Evolutionary conservation across 35 echinoderm and acorn worm genomes (phyloP), one percentile per base, ranked within the genome.

Genomic region (Apostichopus japonicus): DNA sequence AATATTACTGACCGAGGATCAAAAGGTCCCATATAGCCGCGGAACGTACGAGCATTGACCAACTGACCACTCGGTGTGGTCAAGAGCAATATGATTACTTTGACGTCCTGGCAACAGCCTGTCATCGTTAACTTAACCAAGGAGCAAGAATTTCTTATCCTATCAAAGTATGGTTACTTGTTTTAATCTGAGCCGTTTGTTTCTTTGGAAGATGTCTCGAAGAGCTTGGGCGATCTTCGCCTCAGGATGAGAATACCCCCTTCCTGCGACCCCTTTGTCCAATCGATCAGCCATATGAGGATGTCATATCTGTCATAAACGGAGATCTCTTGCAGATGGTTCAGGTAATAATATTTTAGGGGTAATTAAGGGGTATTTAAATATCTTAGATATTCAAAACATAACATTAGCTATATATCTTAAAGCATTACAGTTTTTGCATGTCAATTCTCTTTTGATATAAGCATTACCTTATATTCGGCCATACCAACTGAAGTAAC

Each of bases 111-210:
- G 6, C 15, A n/a, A 3, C 27, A 84, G 4, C 51, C 81, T 15
- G 8, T 22, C 2, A 84, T 84, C 11, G 51, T 84, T 55, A 22
- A 84, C 3, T 58, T 84, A 4, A 84, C 81, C 33, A 52, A 84
- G 8, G 10, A 21, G 53, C 81, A 84, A 58, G 53, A 84, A 54
- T 21, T 14, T 58, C 21, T 84, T n/a, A 58, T 84, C 53, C 56
- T 55, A n/a, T 22, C 55, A 53, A 84, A 58, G 53, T 84, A 84
- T 84, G 81, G 81, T 54, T 58, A 84, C 56, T 58, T 84, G 23
- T 84, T 84, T 52, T 15, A 54, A 27, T n/a, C 9, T 8, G 24
- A 8, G n/a, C 81, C 81, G n/a, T 3, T 54, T 0, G 16, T 84
- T 10, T n/a, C 81, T 21, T 23, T 80, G 33, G 78, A 80, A 24